These are phyloP conservation scores for Passer domesticus DNA, from an alignment of 2,113 vertebrate genomes.

Conservation along the genomic window DNA sequence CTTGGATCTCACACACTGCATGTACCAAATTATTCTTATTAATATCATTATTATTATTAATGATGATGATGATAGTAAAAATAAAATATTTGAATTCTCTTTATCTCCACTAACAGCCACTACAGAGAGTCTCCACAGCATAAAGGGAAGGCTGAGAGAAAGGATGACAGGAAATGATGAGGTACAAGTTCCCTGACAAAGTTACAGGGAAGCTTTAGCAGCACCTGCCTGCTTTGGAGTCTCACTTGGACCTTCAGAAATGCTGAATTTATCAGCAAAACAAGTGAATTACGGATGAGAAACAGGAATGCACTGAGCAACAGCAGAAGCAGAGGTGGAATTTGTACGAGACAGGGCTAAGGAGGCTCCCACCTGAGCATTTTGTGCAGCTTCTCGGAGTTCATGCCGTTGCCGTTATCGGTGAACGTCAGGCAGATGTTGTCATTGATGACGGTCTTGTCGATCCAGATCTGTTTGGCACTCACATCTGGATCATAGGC, in stretches of 20 bases:
- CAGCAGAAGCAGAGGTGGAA: not conserved
- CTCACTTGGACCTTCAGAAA: not conserved
- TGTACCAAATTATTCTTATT: not conserved
- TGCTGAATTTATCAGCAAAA: not conserved
- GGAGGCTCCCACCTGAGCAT: conserved; percentile 88
- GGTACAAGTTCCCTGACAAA: not conserved
- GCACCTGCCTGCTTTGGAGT: not conserved
- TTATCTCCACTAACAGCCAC: not conserved
- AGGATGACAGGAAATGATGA: not conserved
- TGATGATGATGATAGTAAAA: no score
- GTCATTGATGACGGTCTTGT: conserved; percentile 83
- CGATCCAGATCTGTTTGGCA: conserved; percentile 94
- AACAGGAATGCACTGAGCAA: not conserved
- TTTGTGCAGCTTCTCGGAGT: conserved; percentile 85
- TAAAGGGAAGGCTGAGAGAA: not conserved
- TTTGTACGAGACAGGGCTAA: not conserved
- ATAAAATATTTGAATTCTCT: not conserved
- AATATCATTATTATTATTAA: no score
- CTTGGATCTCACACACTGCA: not conserved
- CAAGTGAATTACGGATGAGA: rapidly evolving
- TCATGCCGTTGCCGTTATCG: conserved; percentile 92
- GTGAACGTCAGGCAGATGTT: conserved; percentile 86
- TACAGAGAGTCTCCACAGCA: not conserved
- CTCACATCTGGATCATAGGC: conserved; percentile 95
- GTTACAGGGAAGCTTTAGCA: not conserved